Base-by-base conservation (phyloP, 2,797 vertebrate genomes). In the Catostomus latipinnis region DNA sequence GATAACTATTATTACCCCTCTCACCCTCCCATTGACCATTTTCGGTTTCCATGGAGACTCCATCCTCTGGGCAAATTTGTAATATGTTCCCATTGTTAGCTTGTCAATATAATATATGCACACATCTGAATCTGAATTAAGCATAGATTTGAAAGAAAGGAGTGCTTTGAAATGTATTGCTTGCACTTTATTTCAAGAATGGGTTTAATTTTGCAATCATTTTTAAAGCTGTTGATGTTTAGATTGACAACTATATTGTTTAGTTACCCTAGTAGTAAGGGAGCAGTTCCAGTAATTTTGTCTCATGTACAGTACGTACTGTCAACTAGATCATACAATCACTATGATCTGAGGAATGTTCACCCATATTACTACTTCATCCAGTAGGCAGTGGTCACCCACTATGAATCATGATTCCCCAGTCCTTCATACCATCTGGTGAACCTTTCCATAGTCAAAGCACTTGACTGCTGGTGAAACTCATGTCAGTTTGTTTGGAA, bases 41-140 rank as follows among this genome's bases (percentile, higher is more conserved):
- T 82, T 56, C 46, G 50, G 78, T 85, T 78, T 85, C 71, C 60
- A 81, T 83, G 81, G 81, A 63, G 43, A 78, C 14, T 60, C 46
- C 45, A 68, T 81, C 48, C 43, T 58, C 71, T 18, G 45, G 58
- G 43, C 7, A 60, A 76, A 16, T 18, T 8, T 2, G 34, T 34
- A 34, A 34, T 4, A 34, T 34, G 2, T 34, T 34, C 34, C 34
- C 6, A 4, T 22, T 49, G 34, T 34, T 34, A 34, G 34, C 34
- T 34, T 34, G 34, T 34, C 34, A 34, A 34, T 34, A 34, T 34
- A 34, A 34, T 34, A 3, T 34, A 34, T 34, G 34, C 34, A 34
- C 34, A 34, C 34, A 34, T 65, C 50, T 66, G 34, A 34, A 34
- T 34, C 34, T 34, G 34, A 34, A 66, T 63, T 43, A 2, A 14